These are phyloP conservation scores for Rhogogaster chlorosoma DNA, from an alignment of 2,888 invertebrate genomes.

Conservation along the genomic window DNA sequence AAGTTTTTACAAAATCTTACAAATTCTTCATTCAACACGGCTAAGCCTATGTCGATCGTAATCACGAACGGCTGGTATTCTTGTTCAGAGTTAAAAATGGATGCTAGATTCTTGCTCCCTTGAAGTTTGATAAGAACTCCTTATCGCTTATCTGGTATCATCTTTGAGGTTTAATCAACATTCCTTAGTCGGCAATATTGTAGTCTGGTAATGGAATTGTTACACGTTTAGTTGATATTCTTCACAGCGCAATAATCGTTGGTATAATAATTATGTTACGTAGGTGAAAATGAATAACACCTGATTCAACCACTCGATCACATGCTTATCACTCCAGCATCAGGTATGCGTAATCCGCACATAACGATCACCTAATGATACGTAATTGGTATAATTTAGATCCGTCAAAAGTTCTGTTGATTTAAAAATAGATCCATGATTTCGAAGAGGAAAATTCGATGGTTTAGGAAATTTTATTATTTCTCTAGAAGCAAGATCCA, in stretches of 20 bases:
- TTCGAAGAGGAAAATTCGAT: neutral
- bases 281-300: neutral
- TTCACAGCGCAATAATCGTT: neutral
- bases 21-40: neutral
- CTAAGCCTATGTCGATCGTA: neutral
- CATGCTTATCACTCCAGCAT: neutral
- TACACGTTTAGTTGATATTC: neutral
- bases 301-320: neutral
- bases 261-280: constrained; percentile 24
- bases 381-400: neutral
- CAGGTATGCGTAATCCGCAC: neutral
- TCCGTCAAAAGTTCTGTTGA: neutral
- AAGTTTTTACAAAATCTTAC: neutral
- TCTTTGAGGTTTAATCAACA: neutral
- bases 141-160: constrained; percentile 15
- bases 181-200: neutral
- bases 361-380: neutral
- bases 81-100: neutral
- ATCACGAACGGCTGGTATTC: neutral
- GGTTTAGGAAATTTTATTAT: neutral
- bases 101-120: neutral
- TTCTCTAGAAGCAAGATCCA: neutral
- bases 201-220: neutral
- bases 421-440: neutral
- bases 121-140: constrained; percentile 8